A percentile compares a stretch with the other conserved stretches of the same genome.
Evolutionary conservation across 37 sponge, comb jelly and placozoan genomes (phyloP).

Genomic region (Geodia barretti): DNA sequence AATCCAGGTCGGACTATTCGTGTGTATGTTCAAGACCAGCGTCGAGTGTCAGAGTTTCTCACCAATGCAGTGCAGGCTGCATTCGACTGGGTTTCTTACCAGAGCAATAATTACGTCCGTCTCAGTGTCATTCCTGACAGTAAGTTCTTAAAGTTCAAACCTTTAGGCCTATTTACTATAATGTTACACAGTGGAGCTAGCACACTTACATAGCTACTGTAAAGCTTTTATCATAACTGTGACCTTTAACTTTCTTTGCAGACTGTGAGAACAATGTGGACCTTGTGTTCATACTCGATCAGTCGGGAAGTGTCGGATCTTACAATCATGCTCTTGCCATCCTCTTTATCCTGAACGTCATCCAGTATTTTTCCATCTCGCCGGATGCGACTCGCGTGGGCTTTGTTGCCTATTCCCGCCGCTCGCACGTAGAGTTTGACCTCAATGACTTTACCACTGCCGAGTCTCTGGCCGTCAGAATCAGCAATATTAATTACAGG

Average conservation of each 20-base stretch:
- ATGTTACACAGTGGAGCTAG: too few relatives aligned
- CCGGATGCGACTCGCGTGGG: slow-evolving; percentile 57
- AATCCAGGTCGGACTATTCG: slow-evolving; percentile 72
- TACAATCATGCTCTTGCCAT: slow-evolving; percentile 62
- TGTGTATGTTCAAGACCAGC: not conserved
- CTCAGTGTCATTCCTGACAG: slow-evolving; percentile 67
- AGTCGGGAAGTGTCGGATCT: slow-evolving; percentile 76
- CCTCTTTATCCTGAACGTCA: slow-evolving; percentile 63
- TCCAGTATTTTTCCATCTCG: slow-evolving; percentile 65
- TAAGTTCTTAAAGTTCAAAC: slow-evolving; percentile 23
- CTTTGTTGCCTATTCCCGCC: slow-evolving; percentile 58
- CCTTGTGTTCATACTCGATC: slow-evolving; percentile 75
- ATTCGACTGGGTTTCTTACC: slow-evolving; percentile 79
- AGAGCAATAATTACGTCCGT: not conserved
- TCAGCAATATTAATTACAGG: slow-evolving; percentile 16
- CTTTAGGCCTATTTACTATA: not conserved
- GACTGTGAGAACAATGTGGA: slow-evolving; percentile 72
- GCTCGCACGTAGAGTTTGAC: slow-evolving; percentile 41
- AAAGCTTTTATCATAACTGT: not conserved
- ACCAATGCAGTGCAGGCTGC: slow-evolving; percentile 44
- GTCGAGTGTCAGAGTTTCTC: slow-evolving; percentile 11
- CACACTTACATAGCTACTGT: not conserved
- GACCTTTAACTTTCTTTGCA: slow-evolving; percentile 3
- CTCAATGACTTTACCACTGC: slow-evolving; percentile 29
- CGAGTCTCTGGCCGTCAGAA: slow-evolving; percentile 10